Base-by-base conservation (phyloP, 2,888 invertebrate genomes). In the Lepidocyrtinus sp. region DNA sequence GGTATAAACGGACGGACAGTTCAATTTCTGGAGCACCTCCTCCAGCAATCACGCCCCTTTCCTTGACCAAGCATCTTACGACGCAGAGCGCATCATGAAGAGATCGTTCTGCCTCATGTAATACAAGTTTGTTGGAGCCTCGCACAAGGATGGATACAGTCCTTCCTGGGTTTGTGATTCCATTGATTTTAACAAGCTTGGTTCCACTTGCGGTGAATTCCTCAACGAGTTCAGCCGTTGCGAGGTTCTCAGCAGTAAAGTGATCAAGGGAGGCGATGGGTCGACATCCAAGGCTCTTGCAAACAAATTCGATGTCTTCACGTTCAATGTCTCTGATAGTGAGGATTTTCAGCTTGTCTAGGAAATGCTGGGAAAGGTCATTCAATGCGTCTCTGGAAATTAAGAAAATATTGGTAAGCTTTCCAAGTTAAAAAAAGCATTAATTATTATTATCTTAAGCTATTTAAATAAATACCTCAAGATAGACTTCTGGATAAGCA, bases 241-340 rank as follows among this genome's bases (percentile, higher is more conserved):
- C 96, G 26, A 99, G 91, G 89, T 95, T 94, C 88, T 99, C 99
- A 17, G 98, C 91, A 0, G 94, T 92, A 89, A 99, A 99, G 89
- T 99, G 99, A 90, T 99, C 99, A 82, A 99, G 90, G n/a, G 98
- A 98, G 2, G 99, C 99, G 87, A 99, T 96, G 0, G 99, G 99
- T 68, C 97, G 92, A 88, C 98, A 98, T 24, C 94, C 94, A 25
- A 98, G 90, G 3, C 96, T 96, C 91, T 97, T 98, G 90, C 97
- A 98, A 21, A 99, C 94, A 89, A 98, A 99, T 88, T 99, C 97
- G 86, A 99, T 95, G 87, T 99, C 99, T 89, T 99, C 99, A 71
- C 99, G 93, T 89, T 99, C 99, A 75, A 99, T 93, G 88, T 99
- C 99, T 89, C 97, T 98, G 70, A 99, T 93, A 0, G 99, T 98